A percentile compares a stretch with the other conserved stretches of the same genome.
These are phyloP conservation scores for Teleogryllus oceanicus DNA, from an alignment of 2,888 invertebrate species.

Conservation along the genomic window DNA sequence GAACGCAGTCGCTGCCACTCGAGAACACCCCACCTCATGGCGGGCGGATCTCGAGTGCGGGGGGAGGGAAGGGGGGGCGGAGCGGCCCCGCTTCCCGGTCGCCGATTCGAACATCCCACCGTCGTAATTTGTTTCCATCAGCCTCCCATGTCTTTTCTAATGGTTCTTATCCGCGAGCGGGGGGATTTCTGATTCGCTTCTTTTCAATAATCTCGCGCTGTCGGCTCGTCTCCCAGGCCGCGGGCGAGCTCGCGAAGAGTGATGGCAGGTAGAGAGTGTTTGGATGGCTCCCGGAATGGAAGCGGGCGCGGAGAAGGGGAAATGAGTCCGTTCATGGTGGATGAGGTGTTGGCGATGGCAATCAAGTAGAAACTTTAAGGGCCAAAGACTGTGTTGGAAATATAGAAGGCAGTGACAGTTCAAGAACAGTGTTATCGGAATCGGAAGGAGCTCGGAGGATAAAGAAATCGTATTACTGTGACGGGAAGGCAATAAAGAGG, in stretches of 20 bases:
- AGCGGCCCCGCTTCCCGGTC: neutral
- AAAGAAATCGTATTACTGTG: too few relatives aligned
- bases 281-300: neutral
- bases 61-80: neutral
- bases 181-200: conserved; percentile 11
- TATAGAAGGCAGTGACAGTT: too few relatives aligned
- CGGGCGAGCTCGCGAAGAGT: neutral
- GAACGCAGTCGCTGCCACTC: neutral
- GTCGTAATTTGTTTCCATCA: neutral
- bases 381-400: too few relatives aligned
- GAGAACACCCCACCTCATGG: conserved; percentile 2
- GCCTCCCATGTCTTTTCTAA: neutral
- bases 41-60: too few relatives aligned
- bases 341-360: too few relatives aligned
- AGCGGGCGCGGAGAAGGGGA: neutral
- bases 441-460: too few relatives aligned
- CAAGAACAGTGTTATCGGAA: too few relatives aligned
- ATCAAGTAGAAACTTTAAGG: too few relatives aligned
- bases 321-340: too few relatives aligned
- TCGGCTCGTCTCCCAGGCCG: neutral
- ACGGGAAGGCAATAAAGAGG: too few relatives aligned
- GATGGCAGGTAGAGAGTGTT: neutral
- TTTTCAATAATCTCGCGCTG: conserved; percentile 2
- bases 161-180: neutral
- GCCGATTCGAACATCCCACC: neutral